phyloP scores from a whole-genome alignment of 2,888 invertebrate species.

The Tetragnatha montana region DNA sequence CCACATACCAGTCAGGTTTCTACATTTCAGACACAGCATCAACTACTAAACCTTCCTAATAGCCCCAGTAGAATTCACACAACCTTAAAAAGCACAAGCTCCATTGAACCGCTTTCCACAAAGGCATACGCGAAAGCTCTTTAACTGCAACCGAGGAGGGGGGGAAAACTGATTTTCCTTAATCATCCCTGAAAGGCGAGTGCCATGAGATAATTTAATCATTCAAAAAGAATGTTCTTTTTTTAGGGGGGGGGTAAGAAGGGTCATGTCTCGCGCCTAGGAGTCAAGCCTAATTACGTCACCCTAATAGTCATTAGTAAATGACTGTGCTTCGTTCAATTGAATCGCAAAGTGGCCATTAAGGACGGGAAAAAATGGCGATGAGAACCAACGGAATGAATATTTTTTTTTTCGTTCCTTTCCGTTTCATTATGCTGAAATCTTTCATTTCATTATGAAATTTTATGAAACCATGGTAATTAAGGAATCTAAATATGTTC shows the following conservation, averaged over 20 bases:
- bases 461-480: too few species aligned
- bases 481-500: too few species aligned
- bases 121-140: neutral
- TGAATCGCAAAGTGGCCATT: slow-evolving; percentile 34
- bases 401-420: too few species aligned
- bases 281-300: slow-evolving; percentile 47
- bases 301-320: slow-evolving; percentile 44
- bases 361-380: neutral
- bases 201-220: slow-evolving; percentile 34
- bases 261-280: slow-evolving; percentile 14
- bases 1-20: too few species aligned
- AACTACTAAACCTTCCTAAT: too few species aligned
- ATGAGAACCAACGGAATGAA: too few species aligned
- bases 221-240: slow-evolving; percentile 30
- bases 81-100: too few species aligned
- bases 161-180: slow-evolving; percentile 10
- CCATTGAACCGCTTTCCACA: too few species aligned
- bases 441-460: too few species aligned
- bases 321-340: slow-evolving; percentile 18
- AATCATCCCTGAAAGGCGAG: slow-evolving; percentile 1
- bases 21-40: too few species aligned
- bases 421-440: too few species aligned
- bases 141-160: neutral
- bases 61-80: too few species aligned
- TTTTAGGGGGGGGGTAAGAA: slow-evolving; percentile 4